Conservation (phyloP, 2,113 vertebrate genomes). For the Rhea americana region DNA sequence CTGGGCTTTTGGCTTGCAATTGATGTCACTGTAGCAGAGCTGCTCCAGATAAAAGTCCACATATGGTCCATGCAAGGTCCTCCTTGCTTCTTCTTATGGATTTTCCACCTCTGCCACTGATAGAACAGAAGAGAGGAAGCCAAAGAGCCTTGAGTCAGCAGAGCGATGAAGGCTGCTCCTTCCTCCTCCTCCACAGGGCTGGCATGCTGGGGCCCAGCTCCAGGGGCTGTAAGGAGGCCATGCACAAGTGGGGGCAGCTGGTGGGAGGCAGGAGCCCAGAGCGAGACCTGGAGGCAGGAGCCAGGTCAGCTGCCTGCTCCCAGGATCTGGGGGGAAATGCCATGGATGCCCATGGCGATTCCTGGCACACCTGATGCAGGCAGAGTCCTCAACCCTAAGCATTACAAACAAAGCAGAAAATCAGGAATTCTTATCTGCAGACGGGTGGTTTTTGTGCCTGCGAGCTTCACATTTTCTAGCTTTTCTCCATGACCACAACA, state of each 20-base stretch:
- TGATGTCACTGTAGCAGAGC: not conserved
- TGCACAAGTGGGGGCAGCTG: accelerated
- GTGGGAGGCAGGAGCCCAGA: accelerated
- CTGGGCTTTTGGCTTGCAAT: not conserved
- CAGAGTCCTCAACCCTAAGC: not conserved
- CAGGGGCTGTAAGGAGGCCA: accelerated
- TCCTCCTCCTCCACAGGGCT: not conserved
- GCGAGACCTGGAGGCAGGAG: not conserved
- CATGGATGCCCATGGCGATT: not conserved
- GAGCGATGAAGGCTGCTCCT: not conserved
- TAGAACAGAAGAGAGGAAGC: not conserved
- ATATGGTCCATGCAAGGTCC: accelerated
- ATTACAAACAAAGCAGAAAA: not conserved
- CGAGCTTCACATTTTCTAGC: not conserved
- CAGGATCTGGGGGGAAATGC: not conserved
- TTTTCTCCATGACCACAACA: not conserved
- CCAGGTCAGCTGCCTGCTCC: not conserved
- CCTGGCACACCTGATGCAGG: not conserved
- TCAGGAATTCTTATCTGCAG: not conserved
- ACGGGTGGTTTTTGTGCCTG: not conserved
- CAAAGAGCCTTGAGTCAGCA: not conserved
- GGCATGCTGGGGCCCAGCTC: not conserved
- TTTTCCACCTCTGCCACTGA: not conserved
- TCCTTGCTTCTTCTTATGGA: accelerated
- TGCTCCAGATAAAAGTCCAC: not conserved